Conservation (phyloP, 2,113 vertebrate genomes). For the Pitta sordida region DNA sequence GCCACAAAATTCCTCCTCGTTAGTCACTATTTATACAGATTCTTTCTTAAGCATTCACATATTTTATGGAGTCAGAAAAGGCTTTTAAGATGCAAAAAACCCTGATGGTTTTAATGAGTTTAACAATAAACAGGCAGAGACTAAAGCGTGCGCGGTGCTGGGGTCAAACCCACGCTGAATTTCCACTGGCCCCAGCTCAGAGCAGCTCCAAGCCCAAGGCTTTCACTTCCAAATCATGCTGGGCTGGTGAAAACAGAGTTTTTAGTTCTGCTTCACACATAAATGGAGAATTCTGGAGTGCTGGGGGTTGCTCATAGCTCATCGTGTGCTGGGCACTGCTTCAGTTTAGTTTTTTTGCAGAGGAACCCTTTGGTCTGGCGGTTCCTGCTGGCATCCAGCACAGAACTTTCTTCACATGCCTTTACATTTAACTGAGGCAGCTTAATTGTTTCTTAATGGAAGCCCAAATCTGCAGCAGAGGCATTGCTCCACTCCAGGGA, state of each 20-base stretch:
- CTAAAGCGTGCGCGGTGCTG: background rate
- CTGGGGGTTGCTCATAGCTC: background rate
- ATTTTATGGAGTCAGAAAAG: constrained; percentile 2
- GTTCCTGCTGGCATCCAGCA: background rate
- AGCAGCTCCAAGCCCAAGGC: background rate
- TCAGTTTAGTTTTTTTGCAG: background rate
- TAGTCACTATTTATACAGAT: constrained; percentile 6
- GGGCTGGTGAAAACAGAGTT: background rate
- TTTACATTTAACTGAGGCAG: background rate
- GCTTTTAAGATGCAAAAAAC: background rate
- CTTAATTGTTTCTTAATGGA: background rate
- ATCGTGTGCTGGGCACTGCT: background rate
- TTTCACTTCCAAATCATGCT: background rate
- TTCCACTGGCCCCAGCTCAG: constrained; percentile 22
- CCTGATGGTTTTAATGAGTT: constrained; percentile 35
- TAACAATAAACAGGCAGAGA: constrained; percentile 38
- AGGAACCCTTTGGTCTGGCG: background rate
- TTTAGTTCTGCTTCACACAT: background rate
- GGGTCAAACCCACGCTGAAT: background rate
- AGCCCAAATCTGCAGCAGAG: background rate
- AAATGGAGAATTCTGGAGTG: background rate
- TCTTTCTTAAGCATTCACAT: constrained; percentile 17
- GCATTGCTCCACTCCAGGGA: background rate
- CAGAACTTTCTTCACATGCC: background rate
- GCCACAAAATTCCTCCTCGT: background rate